phyloP scores from a whole-genome alignment of 2,797 vertebrate species.

The Strix occidentalis region DNA sequence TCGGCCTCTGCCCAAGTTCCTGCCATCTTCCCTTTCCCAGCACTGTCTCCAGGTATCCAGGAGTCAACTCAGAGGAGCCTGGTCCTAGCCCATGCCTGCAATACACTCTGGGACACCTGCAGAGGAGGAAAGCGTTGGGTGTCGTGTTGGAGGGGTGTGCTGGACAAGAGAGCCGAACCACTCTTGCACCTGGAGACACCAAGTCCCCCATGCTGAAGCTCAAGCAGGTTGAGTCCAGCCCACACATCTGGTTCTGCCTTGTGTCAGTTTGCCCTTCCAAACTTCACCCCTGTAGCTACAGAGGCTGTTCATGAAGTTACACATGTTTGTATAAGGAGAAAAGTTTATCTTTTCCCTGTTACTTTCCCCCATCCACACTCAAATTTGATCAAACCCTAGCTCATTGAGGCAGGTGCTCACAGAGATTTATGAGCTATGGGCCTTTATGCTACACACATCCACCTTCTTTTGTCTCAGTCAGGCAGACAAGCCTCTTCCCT shows the following conservation, averaged over 20 bases:
- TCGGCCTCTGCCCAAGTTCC: background rate
- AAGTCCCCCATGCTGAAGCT: background rate
- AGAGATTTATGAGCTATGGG: background rate
- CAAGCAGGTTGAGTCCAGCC: background rate
- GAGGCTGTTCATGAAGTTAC: background rate
- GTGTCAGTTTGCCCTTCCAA: background rate
- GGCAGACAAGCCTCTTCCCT: background rate
- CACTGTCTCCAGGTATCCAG: background rate
- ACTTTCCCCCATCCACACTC: background rate
- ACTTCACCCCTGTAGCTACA: background rate
- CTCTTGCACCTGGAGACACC: background rate
- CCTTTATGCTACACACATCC: background rate
- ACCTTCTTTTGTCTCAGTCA: background rate
- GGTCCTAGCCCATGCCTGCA: background rate
- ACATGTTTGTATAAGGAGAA: background rate
- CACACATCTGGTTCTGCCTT: background rate
- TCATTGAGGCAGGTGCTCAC: background rate
- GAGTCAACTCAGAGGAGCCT: background rate
- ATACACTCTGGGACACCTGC: background rate
- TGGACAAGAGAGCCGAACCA: background rate
- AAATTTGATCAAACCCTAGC: background rate
- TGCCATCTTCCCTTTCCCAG: background rate
- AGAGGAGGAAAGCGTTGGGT: background rate
- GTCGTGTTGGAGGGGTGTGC: background rate
- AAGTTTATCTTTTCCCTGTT: background rate